Base-by-base conservation (phyloP, 2,888 invertebrate species). In the Noctuana brunneofusca region DNA sequence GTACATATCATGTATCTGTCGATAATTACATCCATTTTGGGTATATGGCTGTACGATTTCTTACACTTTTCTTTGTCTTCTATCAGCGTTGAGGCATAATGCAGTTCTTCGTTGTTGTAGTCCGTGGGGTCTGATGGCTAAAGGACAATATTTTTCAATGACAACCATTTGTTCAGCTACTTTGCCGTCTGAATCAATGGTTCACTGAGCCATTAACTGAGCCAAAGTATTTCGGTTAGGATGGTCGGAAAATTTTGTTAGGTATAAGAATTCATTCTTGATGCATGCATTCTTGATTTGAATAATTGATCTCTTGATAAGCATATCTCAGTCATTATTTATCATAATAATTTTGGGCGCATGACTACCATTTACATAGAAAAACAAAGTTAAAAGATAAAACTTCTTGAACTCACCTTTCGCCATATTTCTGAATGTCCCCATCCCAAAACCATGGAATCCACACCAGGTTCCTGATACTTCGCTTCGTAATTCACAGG, bases 1-100 rank as follows among this genome's bases (percentile, higher is more conserved):
- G 79, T 68, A 35, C 80, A 80, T 22, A 80, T 74, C 80, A 81
- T 81, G 32, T 76, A 78, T 1, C 59, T 68, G 0, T 75, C 68
- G 12, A 81, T 80, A 0, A 71, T 66, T 0, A 3, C 3, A 6
- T 32, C 62, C 60, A 79, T 65, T 3, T 65, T 65, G 4, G 68
- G 64, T 9, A 54, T 46, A 0, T 69, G 38, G 0, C 16, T 18
- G 54, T 74, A 79, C 11, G 62, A 57, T 3, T 65, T 9, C 18
- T 70, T 71, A 55, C 80, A 81, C 11, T 57, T 32, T 0, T 63
- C 22, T 63, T 78, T 76, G 11, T 72, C 48, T 2, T 66, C 30
- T 11, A 80, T 63, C n/a, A 65, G 1, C 0, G 70, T 66, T 3
- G 77, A 35, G 3, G 73, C 71, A 22, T 75, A 78, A 9, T 64